A percentile compares a stretch with the other conserved stretches of the same genome.
Evolutionary conservation across 2,113 vertebrate genomes (phyloP).

Genomic region (Hylia prasina): DNA sequence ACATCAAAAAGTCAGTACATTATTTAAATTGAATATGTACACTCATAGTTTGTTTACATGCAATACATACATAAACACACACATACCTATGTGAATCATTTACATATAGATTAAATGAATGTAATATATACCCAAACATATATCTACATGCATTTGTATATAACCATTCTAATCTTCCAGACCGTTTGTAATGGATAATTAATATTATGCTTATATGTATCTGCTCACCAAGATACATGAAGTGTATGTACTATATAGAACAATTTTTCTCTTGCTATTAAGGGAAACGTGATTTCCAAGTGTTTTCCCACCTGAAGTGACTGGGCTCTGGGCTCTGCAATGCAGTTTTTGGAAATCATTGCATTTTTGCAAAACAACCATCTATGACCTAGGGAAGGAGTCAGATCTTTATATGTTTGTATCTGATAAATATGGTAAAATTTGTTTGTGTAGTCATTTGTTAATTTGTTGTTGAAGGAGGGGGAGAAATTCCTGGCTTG

Average conservation of each 20-base stretch:
- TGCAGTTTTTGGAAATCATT: background rate
- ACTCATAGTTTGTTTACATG: background rate
- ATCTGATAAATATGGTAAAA: background rate
- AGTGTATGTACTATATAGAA: background rate
- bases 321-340: background rate
- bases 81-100: background rate
- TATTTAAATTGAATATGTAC: background rate
- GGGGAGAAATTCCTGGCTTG: background rate
- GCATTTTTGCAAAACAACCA: fast-evolving
- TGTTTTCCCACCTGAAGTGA: background rate
- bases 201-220: background rate
- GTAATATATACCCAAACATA: fast-evolving
- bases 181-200: background rate
- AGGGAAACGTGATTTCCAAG: background rate
- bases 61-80: background rate
- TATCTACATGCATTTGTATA: background rate
- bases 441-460: background rate
- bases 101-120: background rate
- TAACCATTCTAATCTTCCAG: background rate
- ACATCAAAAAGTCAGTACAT: background rate
- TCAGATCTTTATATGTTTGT: background rate
- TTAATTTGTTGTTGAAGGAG: background rate
- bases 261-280: background rate
- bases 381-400: background rate
- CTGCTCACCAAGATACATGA: background rate